Percentiles rank a stretch among this genome's conserved stretches.
These are phyloP conservation scores for Hippocampus guttulatus DNA, from an alignment of 2,113 vertebrate genomes.

Conservation along the genomic window DNA sequence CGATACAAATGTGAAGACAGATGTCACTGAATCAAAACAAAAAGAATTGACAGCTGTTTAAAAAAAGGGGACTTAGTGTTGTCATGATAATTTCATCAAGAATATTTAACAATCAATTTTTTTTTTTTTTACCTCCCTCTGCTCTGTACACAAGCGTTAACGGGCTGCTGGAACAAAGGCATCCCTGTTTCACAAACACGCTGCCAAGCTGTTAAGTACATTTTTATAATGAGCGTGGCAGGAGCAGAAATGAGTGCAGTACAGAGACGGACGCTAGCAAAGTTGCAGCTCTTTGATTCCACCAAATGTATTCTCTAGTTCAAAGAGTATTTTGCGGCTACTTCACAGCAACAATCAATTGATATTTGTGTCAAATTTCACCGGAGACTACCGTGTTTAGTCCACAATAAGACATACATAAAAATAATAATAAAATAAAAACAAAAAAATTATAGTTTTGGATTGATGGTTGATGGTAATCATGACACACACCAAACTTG, in stretches of 20 bases:
- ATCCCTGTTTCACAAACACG: constrained; percentile 59
- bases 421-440: too few species aligned
- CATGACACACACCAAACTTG: too few species aligned
- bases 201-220: constrained; percentile 69
- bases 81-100: constrained; percentile 62
- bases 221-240: constrained; percentile 62
- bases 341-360: constrained; percentile 30
- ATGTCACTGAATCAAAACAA: constrained; percentile 28
- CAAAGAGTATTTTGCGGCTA: constrained; percentile 43
- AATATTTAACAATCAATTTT: constrained; percentile 52
- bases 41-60: constrained; percentile 35
- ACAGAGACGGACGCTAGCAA: constrained; percentile 55
- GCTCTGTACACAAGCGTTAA: constrained; percentile 57
- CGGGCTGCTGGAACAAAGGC: constrained; percentile 61
- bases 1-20: constrained; percentile 25
- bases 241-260: constrained; percentile 62
- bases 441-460: too few species aligned
- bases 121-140: constrained; percentile 34
- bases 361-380: constrained; percentile 34
- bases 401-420: background rate
- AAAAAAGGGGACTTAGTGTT: constrained; percentile 41
- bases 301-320: constrained; percentile 58
- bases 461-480: too few species aligned
- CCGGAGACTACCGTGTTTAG: constrained; percentile 23
- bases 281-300: constrained; percentile 56